Evolutionary conservation across 2,797 vertebrate species (phyloP).

Genomic region (Chelmon rostratus): DNA sequence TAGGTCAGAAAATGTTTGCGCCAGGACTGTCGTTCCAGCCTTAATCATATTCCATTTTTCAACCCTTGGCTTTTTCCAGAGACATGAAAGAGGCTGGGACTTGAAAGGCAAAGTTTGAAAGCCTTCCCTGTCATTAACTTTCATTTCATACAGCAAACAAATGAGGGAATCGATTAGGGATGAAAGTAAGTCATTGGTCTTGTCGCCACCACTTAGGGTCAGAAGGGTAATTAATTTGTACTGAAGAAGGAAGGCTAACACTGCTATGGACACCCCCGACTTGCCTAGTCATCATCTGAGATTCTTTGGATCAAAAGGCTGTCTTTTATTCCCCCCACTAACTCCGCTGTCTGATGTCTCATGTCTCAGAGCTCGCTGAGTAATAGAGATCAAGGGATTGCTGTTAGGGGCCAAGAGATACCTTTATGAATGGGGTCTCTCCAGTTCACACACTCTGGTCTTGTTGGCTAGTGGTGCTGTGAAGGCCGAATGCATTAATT

Average conservation of each 20-base stretch:
- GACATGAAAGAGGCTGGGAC: conserved; percentile 69
- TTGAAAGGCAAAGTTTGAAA: conserved; percentile 72
- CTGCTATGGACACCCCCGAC: conserved; percentile 41
- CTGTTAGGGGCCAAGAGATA: conserved; percentile 64
- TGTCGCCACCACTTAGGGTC: conserved; percentile 72
- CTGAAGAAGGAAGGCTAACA: conserved; percentile 64
- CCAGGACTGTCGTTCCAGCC: conserved; percentile 40
- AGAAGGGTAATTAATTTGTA: conserved; percentile 74
- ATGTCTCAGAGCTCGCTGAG: conserved; percentile 64
- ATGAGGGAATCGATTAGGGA: conserved; percentile 69
- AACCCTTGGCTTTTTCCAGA: conserved; percentile 40
- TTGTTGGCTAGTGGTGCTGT: conserved; percentile 25
- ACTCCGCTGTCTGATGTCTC: conserved; percentile 70
- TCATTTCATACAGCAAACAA: conserved; percentile 70
- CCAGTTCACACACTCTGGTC: conserved; percentile 35
- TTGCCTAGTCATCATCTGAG: conserved; percentile 58
- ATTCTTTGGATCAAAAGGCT: conserved; percentile 74
- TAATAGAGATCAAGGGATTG: conserved; percentile 79
- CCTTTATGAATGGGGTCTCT: conserved; percentile 56
- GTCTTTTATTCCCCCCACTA: conserved; percentile 55
- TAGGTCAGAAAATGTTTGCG: conserved; percentile 58
- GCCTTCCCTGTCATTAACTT: conserved; percentile 64
- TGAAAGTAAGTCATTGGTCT: conserved; percentile 71
- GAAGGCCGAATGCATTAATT: conserved; percentile 37
- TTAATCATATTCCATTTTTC: conserved; percentile 63